Evolutionary conservation across 2,888 invertebrate genomes (phyloP).

Genomic region (Andrena fulva): DNA sequence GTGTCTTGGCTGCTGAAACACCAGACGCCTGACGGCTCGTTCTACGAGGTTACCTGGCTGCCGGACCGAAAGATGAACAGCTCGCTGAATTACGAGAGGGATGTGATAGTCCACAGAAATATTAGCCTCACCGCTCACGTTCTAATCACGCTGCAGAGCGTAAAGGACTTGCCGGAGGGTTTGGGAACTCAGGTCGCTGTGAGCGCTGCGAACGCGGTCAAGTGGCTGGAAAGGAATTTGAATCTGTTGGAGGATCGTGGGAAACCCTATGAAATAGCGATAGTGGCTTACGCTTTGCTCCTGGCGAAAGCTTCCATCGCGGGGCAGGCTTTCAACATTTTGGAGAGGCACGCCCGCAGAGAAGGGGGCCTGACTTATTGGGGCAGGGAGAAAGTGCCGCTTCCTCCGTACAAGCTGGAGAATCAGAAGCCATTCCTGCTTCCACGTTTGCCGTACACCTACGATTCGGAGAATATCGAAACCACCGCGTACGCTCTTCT

Average conservation of each 20-base stretch:
- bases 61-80: slow-evolving; percentile 96
- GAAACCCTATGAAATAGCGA: slow-evolving; percentile 93
- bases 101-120: slow-evolving; percentile 89
- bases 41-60: slow-evolving; percentile 94
- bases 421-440: slow-evolving; percentile 96
- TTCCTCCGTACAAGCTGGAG: slow-evolving; percentile 93
- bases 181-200: slow-evolving; percentile 91
- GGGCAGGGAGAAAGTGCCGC: slow-evolving; percentile 92
- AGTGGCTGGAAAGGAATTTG: slow-evolving; percentile 94
- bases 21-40: slow-evolving; percentile 94
- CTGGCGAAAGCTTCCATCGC: slow-evolving; percentile 93
- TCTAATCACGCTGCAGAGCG: slow-evolving; percentile 93
- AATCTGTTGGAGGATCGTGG: slow-evolving; percentile 90
- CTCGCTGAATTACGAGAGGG: slow-evolving; percentile 86
- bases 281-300: slow-evolving; percentile 95
- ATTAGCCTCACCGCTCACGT: slow-evolving; percentile 97
- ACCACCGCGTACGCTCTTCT: slow-evolving; percentile 96
- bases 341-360: slow-evolving; percentile 88
- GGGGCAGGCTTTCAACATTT: slow-evolving; percentile 92
- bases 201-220: slow-evolving; percentile 91
- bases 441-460: slow-evolving; percentile 94
- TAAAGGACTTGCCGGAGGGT: slow-evolving; percentile 91
- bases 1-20: slow-evolving; percentile 94
- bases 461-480: slow-evolving; percentile 96
- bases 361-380: slow-evolving; percentile 95